Conservation (phyloP, 2,113 vertebrate species). For the Gallinago media region DNA sequence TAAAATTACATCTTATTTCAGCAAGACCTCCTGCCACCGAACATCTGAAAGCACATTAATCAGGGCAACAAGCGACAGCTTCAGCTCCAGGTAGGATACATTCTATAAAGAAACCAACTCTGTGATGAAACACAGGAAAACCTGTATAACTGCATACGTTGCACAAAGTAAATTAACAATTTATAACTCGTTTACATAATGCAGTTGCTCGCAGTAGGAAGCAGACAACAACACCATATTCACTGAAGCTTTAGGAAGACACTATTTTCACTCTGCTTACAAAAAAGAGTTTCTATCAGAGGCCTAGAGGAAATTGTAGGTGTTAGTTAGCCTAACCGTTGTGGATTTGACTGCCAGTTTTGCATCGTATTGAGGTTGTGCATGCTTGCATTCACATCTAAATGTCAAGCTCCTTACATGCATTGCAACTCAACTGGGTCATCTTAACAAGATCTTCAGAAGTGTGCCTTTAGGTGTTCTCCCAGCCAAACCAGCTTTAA, state of each 20-base stretch:
- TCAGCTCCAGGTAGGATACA: neutral
- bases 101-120: neutral
- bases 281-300: neutral
- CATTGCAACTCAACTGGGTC: neutral
- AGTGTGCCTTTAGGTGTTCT: neutral
- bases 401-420: neutral
- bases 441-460: neutral
- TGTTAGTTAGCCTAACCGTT: neutral
- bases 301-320: neutral
- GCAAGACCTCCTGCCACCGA: neutral
- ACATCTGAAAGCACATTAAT: neutral
- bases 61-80: neutral
- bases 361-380: neutral
- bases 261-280: neutral
- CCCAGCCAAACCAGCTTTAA: neutral
- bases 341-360: neutral
- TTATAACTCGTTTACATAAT: neutral
- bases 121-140: conserved; percentile 10
- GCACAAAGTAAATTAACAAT: conserved; percentile 33
- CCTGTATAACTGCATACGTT: conserved; percentile 3
- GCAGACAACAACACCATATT: neutral
- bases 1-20: neutral
- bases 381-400: neutral
- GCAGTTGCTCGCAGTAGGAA: neutral
- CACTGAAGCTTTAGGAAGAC: neutral